Evolutionary conservation across 1,140 invertebrate genomes (phyloP).

Genomic region (Myzus persicae): DNA sequence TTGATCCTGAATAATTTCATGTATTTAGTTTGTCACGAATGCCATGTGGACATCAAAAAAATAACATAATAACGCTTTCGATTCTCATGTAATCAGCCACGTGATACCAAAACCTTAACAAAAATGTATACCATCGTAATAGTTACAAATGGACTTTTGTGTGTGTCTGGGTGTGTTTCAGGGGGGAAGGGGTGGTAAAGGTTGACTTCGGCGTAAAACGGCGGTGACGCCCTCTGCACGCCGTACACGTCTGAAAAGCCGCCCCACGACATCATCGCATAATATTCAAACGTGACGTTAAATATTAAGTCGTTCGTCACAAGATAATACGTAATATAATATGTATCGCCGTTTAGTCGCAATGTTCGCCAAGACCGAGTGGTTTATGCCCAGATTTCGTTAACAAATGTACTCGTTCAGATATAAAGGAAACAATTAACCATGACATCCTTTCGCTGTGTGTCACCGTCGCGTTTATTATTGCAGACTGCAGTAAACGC

Average conservation of each 20-base stretch:
- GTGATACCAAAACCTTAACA: too few species aligned
- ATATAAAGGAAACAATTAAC: conserved; percentile 36
- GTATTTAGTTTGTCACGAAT: background rate
- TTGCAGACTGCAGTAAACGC: background rate
- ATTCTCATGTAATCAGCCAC: background rate
- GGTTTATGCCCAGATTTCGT: conserved; percentile 8
- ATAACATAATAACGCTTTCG: background rate
- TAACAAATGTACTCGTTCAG: background rate
- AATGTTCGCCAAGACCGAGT: background rate
- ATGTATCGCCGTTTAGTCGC: background rate
- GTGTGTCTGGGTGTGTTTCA: background rate
- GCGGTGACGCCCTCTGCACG: background rate
- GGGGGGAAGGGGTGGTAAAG: background rate
- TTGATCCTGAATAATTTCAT: background rate
- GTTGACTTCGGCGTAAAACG: background rate
- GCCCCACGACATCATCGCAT: background rate
- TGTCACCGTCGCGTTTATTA: background rate
- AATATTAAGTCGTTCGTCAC: background rate
- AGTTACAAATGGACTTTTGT: background rate
- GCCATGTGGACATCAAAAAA: background rate
- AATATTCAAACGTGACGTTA: background rate
- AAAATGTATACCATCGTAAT: too few species aligned
- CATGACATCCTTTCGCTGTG: background rate
- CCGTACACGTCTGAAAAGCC: background rate
- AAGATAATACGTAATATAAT: too few species aligned